Conservation (phyloP, 2,888 invertebrate species). For the Xestoiulus laeticollis region DNA sequence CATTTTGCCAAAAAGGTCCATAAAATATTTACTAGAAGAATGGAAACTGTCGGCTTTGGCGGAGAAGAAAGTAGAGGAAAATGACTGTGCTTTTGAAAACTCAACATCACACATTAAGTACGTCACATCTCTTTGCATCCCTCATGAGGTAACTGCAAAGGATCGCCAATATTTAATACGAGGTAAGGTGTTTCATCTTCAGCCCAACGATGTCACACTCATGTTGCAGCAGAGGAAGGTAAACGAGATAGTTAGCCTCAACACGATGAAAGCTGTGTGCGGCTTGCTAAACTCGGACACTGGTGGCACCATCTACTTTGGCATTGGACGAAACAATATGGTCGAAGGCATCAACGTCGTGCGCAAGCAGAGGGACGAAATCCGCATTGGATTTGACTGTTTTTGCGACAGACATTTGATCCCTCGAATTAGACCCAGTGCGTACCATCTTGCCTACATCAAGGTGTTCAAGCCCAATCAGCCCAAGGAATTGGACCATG, state of each 20-base stretch:
- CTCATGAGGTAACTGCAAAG: not conserved
- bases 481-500: not conserved
- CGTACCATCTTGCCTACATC: not conserved
- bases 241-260: not conserved
- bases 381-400: not conserved
- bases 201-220: not conserved
- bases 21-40: not conserved
- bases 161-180: not conserved
- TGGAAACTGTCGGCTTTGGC: not conserved
- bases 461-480: not conserved
- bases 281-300: not conserved
- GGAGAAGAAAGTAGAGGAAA: not conserved
- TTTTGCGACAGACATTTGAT: not conserved
- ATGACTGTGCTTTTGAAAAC: not conserved
- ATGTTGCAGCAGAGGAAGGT: not conserved
- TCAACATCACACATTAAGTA: not conserved
- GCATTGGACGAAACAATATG: not conserved
- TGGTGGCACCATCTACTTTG: not conserved
- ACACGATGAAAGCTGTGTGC: not conserved
- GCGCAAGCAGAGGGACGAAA: conserved; percentile 16
- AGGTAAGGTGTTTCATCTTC: not conserved
- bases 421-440: not conserved
- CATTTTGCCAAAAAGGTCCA: not conserved
- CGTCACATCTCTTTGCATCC: not conserved
- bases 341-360: not conserved